phyloP scores from a whole-genome alignment of 2,113 vertebrate genomes.

The Cettia cetti region DNA sequence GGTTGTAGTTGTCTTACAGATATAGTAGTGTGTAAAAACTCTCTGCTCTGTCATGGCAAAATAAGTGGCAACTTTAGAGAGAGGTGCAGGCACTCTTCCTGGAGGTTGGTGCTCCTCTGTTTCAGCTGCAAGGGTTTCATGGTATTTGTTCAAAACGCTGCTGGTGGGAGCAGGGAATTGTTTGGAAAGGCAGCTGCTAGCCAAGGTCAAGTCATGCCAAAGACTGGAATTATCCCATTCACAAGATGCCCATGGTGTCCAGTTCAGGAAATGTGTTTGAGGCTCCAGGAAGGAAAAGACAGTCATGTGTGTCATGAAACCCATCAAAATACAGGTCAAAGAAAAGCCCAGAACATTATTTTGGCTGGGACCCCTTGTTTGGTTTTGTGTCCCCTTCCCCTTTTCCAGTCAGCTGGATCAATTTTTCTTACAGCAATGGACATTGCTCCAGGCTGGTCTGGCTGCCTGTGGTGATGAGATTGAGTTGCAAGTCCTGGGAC shows the following conservation, averaged over 20 bases:
- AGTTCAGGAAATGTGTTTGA: neutral
- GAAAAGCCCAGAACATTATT: neutral
- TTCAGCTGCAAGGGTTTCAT: neutral
- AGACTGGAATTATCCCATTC: no score
- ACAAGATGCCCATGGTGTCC: rapidly evolving
- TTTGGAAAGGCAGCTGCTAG: neutral
- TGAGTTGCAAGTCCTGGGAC: rapidly evolving
- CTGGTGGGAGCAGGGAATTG: neutral
- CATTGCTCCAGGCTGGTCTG: neutral
- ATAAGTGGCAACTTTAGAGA: neutral
- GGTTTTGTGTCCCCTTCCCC: neutral
- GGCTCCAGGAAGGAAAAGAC: neutral
- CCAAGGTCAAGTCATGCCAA: neutral
- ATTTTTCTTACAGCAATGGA: neutral
- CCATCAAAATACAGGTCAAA: neutral
- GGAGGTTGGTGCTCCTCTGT: neutral
- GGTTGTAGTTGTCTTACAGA: neutral
- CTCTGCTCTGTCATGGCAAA: neutral
- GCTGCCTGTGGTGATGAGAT: neutral
- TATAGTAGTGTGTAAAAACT: neutral
- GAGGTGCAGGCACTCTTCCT: neutral
- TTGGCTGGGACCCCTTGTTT: neutral
- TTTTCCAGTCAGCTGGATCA: neutral
- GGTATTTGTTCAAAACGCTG: neutral
- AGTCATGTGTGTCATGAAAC: neutral